Conservation (phyloP, 2,113 vertebrate species). For the Epinephelus lanceolatus region DNA sequence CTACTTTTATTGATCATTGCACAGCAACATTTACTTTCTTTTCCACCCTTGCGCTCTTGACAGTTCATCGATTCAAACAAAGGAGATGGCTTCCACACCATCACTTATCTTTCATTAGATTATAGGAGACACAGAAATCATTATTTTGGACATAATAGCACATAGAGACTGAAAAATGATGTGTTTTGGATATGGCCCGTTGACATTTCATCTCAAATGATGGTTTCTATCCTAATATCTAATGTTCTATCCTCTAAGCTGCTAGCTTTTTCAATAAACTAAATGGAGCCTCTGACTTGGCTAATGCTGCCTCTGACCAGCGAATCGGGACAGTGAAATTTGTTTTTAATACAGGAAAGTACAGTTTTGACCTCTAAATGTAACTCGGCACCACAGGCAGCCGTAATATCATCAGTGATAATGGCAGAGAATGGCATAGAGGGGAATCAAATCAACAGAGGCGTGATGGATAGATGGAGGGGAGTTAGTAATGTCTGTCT, state of each 20-base stretch:
- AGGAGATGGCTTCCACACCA: slow-evolving; percentile 63
- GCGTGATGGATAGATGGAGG: slow-evolving; percentile 58
- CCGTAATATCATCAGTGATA: slow-evolving; percentile 71
- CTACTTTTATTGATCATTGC: slow-evolving; percentile 74
- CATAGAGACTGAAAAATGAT: slow-evolving; percentile 71
- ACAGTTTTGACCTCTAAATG: slow-evolving; percentile 76
- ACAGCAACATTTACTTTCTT: slow-evolving; percentile 73
- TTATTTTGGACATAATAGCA: slow-evolving; percentile 70
- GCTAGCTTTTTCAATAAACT: slow-evolving; percentile 70
- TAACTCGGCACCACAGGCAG: slow-evolving; percentile 66
- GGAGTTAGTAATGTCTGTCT: slow-evolving; percentile 50
- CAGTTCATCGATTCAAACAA: slow-evolving; percentile 71
- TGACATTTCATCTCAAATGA: slow-evolving; percentile 68
- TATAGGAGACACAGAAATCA: slow-evolving; percentile 69
- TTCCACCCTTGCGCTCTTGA: slow-evolving; percentile 55
- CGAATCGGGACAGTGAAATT: slow-evolving; percentile 62
- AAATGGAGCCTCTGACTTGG: slow-evolving; percentile 68
- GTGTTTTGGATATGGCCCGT: slow-evolving; percentile 69
- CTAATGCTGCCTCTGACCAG: slow-evolving; percentile 77
- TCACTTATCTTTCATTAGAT: slow-evolving; percentile 76
- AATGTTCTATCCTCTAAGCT: slow-evolving; percentile 59
- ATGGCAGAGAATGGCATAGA: slow-evolving; percentile 73
- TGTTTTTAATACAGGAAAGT: slow-evolving; percentile 77
- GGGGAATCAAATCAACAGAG: slow-evolving; percentile 70
- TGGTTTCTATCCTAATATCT: slow-evolving; percentile 58